Conservation (phyloP, 2,113 vertebrate species). For the Orycteropus afer region DNA sequence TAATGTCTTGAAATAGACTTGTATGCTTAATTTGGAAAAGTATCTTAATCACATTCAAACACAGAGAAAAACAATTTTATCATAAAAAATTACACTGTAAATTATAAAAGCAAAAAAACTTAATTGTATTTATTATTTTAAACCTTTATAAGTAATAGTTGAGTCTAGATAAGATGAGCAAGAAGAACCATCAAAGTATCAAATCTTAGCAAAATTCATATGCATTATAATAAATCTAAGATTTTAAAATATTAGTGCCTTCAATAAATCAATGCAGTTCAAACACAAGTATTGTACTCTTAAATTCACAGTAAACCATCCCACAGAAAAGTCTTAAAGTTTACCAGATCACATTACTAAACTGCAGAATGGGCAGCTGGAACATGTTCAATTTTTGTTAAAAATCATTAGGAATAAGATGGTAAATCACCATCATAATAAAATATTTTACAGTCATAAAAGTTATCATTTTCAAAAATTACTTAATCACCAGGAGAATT, state of each 20-base stretch:
- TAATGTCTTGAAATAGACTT: slow-evolving; percentile 21
- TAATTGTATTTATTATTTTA: slow-evolving; percentile 26
- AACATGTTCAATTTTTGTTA: slow-evolving; percentile 5
- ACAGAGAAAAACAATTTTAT: slow-evolving; percentile 28
- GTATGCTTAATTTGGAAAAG: slow-evolving; percentile 23
- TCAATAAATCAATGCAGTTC: neutral
- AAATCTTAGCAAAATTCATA: slow-evolving; percentile 34
- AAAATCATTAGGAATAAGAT: neutral
- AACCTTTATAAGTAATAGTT: slow-evolving; percentile 14
- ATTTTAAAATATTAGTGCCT: slow-evolving; percentile 10
- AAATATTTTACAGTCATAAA: slow-evolving; percentile 44
- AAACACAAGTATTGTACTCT: neutral
- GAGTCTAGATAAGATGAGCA: slow-evolving; percentile 25
- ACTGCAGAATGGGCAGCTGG: neutral
- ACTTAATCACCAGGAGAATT: slow-evolving; percentile 25
- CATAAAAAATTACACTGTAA: slow-evolving; percentile 49
- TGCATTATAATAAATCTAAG: neutral
- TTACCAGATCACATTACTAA: slow-evolving; percentile 2
- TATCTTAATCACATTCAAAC: slow-evolving; percentile 41
- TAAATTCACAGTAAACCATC: neutral
- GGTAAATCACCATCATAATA: neutral
- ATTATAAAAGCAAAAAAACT: neutral
- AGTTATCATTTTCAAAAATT: slow-evolving; percentile 44
- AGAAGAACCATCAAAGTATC: slow-evolving; percentile 16
- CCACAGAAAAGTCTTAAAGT: slow-evolving; percentile 10